phyloP scores from a whole-genome alignment of 2,113 vertebrate genomes.

The Riparia riparia region DNA sequence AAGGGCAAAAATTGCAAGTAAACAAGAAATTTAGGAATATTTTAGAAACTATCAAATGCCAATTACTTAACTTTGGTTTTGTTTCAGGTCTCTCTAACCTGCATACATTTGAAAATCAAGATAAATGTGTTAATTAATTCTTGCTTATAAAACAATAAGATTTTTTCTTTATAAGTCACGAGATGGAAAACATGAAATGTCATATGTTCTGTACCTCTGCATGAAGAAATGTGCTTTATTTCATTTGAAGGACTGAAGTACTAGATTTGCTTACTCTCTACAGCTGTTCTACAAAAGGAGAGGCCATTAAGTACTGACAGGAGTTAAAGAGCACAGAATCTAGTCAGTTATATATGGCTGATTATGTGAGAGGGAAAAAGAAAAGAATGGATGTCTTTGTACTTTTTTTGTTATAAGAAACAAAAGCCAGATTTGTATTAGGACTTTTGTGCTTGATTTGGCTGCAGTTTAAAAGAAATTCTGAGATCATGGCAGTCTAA shows the following conservation, averaged over 20 bases:
- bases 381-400: not conserved
- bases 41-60: not conserved
- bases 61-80: not conserved
- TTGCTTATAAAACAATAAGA: not conserved
- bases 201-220: not conserved
- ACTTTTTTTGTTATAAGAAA: not conserved
- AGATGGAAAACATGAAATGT: slow-evolving; percentile 19
- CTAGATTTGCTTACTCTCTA: not conserved
- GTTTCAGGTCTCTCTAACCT: not conserved
- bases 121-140: not conserved
- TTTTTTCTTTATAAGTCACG: not conserved
- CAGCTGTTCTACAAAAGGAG: not conserved
- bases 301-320: not conserved
- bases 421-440: not conserved
- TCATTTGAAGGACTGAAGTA: not conserved
- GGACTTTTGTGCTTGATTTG: not conserved
- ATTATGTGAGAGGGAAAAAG: not conserved
- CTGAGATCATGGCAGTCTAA: not conserved
- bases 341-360: not conserved
- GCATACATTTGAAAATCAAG: not conserved
- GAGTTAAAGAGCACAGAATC: not conserved
- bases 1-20: not conserved
- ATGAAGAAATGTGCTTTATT: not conserved
- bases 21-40: not conserved
- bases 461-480: not conserved